Evolutionary conservation across 1,140 invertebrate genomes (phyloP).

Genomic region (Pseudobourletiella spinata): DNA sequence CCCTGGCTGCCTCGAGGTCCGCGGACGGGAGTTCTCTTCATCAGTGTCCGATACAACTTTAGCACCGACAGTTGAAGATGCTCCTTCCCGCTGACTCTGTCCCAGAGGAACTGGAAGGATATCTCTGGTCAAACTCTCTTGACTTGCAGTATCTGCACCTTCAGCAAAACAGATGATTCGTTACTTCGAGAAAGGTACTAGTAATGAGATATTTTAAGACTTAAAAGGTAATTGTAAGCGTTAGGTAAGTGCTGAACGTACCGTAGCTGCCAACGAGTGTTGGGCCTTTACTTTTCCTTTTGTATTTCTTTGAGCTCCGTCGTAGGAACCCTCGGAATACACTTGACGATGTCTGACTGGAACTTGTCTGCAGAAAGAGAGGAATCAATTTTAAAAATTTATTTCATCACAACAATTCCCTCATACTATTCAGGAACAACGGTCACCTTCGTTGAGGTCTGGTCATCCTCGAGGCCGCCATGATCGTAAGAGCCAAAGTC

Average conservation of each 20-base stretch:
- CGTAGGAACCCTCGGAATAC: slow-evolving; percentile 33
- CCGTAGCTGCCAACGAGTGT: slow-evolving; percentile 13
- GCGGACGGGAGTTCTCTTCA: slow-evolving; percentile 18
- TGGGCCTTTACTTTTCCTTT: slow-evolving; percentile 19
- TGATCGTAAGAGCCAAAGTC: slow-evolving; percentile 25
- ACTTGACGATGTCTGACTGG: slow-evolving; percentile 34
- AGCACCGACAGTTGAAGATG: background rate
- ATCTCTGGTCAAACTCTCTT: slow-evolving; percentile 5
- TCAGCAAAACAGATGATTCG: background rate
- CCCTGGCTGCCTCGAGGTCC: background rate
- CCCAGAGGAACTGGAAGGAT: slow-evolving; percentile 1
- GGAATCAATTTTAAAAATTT: slow-evolving; percentile 6
- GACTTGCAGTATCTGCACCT: slow-evolving; percentile 12
- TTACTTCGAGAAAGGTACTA: no score
- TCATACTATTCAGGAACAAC: no score
- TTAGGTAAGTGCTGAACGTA: no score
- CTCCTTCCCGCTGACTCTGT: slow-evolving; percentile 4
- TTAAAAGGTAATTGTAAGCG: no score
- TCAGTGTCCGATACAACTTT: slow-evolving; percentile 4
- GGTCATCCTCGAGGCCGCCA: slow-evolving; percentile 30
- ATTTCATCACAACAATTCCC: no score
- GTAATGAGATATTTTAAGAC: no score
- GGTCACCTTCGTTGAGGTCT: slow-evolving; percentile 30
- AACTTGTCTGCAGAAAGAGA: slow-evolving; percentile 32
- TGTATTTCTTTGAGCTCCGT: slow-evolving; percentile 34